Conservation (phyloP, 2,888 invertebrate species). For the Amiota minor region DNA sequence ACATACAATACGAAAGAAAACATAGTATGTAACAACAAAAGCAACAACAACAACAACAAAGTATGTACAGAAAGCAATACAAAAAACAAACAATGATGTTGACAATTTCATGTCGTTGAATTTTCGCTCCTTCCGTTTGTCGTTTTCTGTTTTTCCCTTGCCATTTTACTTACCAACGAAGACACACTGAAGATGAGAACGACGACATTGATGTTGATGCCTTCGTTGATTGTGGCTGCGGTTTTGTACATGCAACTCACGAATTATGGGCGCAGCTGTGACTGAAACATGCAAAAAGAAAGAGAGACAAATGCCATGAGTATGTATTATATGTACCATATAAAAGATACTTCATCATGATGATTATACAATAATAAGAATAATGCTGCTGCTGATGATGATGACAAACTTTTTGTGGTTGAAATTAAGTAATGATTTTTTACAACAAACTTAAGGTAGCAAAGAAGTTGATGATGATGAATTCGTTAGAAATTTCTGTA, state of each 20-base stretch:
- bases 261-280: slow-evolving; percentile 11
- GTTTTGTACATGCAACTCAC: slow-evolving; percentile 13
- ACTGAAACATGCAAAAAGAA: slow-evolving; percentile 38
- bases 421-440: background rate
- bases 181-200: too few relatives aligned
- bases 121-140: background rate
- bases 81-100: slow-evolving; percentile 40
- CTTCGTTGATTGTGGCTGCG: background rate
- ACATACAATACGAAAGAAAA: background rate
- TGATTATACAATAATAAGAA: background rate
- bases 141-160: slow-evolving; percentile 48
- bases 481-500: too few relatives aligned
- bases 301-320: slow-evolving; percentile 32
- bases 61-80: too few relatives aligned
- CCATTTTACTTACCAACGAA: slow-evolving; percentile 22
- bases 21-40: too few relatives aligned
- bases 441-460: background rate
- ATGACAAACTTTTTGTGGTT: background rate
- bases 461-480: background rate
- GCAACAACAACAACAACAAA: background rate
- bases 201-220: background rate
- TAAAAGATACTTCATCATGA: too few relatives aligned
- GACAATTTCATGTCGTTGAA: slow-evolving; percentile 55
- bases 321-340: background rate
- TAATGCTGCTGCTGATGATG: background rate